Percentiles rank a stretch among this genome's conserved stretches.
Evolutionary conservation across 35 echinoderm and acorn worm genomes (phyloP).

Genomic region (Acanthaster planci): DNA sequence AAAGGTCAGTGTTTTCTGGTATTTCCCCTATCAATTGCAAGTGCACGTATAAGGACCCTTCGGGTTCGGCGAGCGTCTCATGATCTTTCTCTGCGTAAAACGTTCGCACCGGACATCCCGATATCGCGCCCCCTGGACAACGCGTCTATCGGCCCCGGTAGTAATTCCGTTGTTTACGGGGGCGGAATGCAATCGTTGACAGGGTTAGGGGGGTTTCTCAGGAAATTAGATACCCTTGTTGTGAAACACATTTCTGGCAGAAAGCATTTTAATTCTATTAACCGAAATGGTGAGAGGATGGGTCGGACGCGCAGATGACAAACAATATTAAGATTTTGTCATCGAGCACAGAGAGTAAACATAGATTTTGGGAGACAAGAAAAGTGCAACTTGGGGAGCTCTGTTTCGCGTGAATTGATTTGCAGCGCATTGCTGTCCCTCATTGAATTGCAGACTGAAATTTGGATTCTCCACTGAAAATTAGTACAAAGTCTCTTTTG

Average conservation of each 20-base stretch:
- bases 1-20: too few relatives aligned
- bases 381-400: too few relatives aligned
- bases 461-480: too few relatives aligned
- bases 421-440: too few relatives aligned
- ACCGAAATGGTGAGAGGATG: not conserved
- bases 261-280: slow-evolving; percentile 29
- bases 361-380: too few relatives aligned
- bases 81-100: not conserved
- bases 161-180: slow-evolving; percentile 10
- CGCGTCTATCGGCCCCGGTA: not conserved
- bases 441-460: too few relatives aligned
- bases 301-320: not conserved
- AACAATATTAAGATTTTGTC: slow-evolving; percentile 10
- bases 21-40: too few relatives aligned
- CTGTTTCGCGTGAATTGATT: too few relatives aligned
- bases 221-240: slow-evolving; percentile 16
- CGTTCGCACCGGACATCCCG: not conserved
- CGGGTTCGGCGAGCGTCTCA: not conserved
- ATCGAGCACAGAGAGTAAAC: not conserved
- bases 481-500: too few relatives aligned
- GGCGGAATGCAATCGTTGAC: not conserved
- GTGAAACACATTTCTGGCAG: not conserved
- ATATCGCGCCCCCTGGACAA: not conserved
- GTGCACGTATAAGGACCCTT: too few relatives aligned
- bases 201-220: not conserved